These are phyloP conservation scores for Oryzias dopingdopingensis DNA, from an alignment of 2,797 vertebrate genomes.

Conservation along the genomic window DNA sequence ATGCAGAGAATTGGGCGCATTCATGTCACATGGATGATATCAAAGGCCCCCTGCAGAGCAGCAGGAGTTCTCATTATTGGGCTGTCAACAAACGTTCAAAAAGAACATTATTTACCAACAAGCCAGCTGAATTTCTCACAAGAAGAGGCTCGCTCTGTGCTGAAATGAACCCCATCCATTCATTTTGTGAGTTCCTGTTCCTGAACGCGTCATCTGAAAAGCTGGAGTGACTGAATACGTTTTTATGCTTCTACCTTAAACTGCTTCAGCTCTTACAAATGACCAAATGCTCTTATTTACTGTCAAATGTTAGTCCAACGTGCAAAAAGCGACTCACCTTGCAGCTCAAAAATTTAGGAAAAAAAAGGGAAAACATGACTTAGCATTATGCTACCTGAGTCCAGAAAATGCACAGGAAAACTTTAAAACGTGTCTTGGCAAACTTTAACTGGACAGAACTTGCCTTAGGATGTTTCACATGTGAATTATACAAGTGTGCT, in stretches of 20 bases:
- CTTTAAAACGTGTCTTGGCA: not conserved
- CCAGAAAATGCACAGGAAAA: not conserved
- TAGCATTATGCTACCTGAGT: not conserved
- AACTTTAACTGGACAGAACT: not conserved
- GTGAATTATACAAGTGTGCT: slow-evolving; percentile 6
- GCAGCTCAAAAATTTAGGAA: not conserved
- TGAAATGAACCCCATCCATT: too few species aligned
- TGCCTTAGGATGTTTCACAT: slow-evolving; percentile 25
- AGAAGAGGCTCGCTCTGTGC: too few species aligned
- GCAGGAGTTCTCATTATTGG: slow-evolving; percentile 27
- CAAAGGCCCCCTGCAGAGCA: slow-evolving; percentile 31
- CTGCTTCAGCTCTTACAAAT: slow-evolving; percentile 83
- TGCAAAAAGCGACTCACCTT: not conserved
- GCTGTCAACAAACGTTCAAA: slow-evolving; percentile 28
- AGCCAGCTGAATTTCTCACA: slow-evolving; percentile 10
- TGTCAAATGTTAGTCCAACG: not conserved
- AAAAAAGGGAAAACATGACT: not conserved
- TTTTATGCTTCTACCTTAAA: slow-evolving; percentile 84
- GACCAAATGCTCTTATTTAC: not conserved
- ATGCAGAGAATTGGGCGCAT: slow-evolving; percentile 29
- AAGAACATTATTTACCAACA: slow-evolving; percentile 10
- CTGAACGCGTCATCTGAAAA: slow-evolving; percentile 79
- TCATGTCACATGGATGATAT: slow-evolving; percentile 16
- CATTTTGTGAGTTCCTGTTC: too few species aligned
- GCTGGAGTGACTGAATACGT: slow-evolving; percentile 80